Evolutionary conservation across 1,140 invertebrate species (phyloP), one percentile per base, ranked within the genome.

Genomic region (Aporrectodea caliginosa): DNA sequence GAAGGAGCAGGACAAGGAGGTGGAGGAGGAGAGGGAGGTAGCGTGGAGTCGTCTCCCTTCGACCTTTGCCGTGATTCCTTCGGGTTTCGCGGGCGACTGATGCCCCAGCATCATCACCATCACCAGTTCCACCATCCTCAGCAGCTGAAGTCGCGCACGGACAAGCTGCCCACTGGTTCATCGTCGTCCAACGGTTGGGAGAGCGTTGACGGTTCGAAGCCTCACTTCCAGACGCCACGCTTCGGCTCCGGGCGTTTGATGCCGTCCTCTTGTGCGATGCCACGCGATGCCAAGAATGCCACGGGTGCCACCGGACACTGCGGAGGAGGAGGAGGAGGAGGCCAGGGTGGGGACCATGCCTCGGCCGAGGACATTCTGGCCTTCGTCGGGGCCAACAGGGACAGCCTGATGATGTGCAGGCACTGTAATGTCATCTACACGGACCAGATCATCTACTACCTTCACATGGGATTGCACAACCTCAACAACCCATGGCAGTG

Each of bases 401-500:
- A 72, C 33, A 30, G 43, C 16, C 43, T 80, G 22, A 34, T 33
- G n/a, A 80, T 81, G 79, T 88, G 87, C 80, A 82, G 81, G 30
- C 95, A 95, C 86, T 98, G 97, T 89, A 93, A 94, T 81, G 97
- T 98, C 81, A 92, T 94, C 6, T 98, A 97, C 89, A 94, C 94
- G 0, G 96, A 98, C 89, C 94, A 94, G 85, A 98, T 95, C 0
- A 90, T 98, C 35, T 98, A 98, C 89, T 96, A 98, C 89, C 91
- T 98, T 73, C 97, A 98, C 90, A 98, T 97, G 90, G 96, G 96
- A 81, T 95, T 97, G 87, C 97, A 98, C 90, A 96, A 94, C 82
- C 94, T 97, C 83, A 94, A 94, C 81, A 96, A 98, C 90, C 96
- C 96, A 0, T 98, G 95, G 95, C 96, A 96, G 88, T 98, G 97